Evolutionary conservation across 2,888 invertebrate genomes (phyloP).

Genomic region (Pandemis corylana): DNA sequence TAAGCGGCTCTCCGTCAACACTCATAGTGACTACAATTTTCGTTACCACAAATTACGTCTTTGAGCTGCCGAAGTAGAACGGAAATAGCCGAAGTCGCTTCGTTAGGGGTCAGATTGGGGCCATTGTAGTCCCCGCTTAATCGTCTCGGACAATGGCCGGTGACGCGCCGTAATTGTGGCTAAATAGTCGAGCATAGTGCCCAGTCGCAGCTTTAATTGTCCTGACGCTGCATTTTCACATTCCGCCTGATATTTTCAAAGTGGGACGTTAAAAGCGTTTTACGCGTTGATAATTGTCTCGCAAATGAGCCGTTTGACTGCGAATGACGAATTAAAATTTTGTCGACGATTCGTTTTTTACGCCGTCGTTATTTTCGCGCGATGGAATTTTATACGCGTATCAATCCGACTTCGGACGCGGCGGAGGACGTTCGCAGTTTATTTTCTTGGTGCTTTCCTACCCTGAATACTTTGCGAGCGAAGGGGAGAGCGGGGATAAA

Average conservation of each 20-base stretch:
- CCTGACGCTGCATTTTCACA: slow-evolving; percentile 44
- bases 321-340: slow-evolving; percentile 73
- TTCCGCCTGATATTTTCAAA: slow-evolving; percentile 57
- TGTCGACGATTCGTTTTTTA: slow-evolving; percentile 69
- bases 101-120: slow-evolving; percentile 78
- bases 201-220: slow-evolving; percentile 43
- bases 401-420: slow-evolving; percentile 20
- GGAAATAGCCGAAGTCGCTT: slow-evolving; percentile 80
- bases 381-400: slow-evolving; percentile 60
- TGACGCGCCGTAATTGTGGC: slow-evolving; percentile 78
- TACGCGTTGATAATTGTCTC: slow-evolving; percentile 73
- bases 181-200: slow-evolving; percentile 67
- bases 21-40: slow-evolving; percentile 72
- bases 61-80: slow-evolving; percentile 72
- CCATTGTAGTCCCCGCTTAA: slow-evolving; percentile 77
- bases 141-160: slow-evolving; percentile 79
- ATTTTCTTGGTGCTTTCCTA: slow-evolving; percentile 56
- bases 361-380: slow-evolving; percentile 67
- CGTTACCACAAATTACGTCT: slow-evolving; percentile 81
- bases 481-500: slow-evolving; percentile 51
- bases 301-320: slow-evolving; percentile 68
- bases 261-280: slow-evolving; percentile 67
- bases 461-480: slow-evolving; percentile 52
- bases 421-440: slow-evolving; percentile 24
- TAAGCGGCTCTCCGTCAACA: slow-evolving; percentile 64